phyloP scores from a whole-genome alignment of 2,113 vertebrate genomes.

The Cinclus cinclus region DNA sequence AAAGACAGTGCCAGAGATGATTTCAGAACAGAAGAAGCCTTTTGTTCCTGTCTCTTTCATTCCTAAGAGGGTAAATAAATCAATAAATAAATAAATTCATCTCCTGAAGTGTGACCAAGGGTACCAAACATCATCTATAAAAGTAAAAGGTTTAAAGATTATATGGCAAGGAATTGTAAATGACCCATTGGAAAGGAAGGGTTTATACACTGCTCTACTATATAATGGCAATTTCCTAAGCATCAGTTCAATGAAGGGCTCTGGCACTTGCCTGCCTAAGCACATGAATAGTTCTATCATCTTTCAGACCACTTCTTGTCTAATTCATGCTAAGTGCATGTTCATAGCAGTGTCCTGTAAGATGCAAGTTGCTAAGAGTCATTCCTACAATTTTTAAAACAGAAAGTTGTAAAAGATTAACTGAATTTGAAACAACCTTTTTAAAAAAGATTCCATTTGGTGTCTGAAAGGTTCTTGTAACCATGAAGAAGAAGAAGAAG shows the following conservation, averaged over 20 bases:
- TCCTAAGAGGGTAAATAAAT: not conserved
- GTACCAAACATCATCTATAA: not conserved
- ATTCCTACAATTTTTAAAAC: not conserved
- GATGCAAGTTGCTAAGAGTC: not conserved
- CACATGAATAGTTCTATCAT: not conserved
- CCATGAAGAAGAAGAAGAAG: not conserved
- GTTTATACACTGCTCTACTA: not conserved
- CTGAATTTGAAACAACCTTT: not conserved
- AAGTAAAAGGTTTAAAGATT: not conserved
- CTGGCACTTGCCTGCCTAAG: not conserved
- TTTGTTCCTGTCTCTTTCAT: not conserved
- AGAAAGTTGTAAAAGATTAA: not conserved
- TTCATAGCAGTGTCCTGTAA: not conserved
- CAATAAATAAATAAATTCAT: not conserved
- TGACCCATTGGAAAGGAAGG: not conserved
- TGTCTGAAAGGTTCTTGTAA: not conserved
- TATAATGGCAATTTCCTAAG: not conserved
- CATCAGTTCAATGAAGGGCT: not conserved
- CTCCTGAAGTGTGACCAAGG: not conserved
- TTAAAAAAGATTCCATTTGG: not conserved
- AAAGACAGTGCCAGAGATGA: not conserved
- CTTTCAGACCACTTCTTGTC: not conserved
- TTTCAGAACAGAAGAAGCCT: not conserved
- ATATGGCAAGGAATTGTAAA: not conserved
- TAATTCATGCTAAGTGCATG: not conserved